Conservation (phyloP, 2,888 invertebrate species). For the Drosophila robusta region DNA sequence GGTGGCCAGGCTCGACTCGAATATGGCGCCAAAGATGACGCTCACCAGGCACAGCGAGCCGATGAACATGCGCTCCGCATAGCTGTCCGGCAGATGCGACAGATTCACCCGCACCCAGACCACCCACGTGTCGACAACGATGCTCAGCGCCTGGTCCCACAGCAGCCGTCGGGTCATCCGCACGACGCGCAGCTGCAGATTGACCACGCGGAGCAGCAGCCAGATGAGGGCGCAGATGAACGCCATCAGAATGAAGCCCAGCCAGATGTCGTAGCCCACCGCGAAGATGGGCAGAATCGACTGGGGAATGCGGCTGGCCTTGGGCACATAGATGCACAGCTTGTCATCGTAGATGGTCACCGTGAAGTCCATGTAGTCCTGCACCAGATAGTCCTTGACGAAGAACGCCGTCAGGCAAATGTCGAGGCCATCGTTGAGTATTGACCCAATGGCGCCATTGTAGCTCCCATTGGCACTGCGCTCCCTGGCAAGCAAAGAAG, state of each 20-base stretch:
- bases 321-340: constrained; percentile 85
- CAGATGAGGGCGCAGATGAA: constrained; percentile 78
- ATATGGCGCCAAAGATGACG: constrained; percentile 84
- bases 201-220: constrained; percentile 72
- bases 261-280: constrained; percentile 83
- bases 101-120: constrained; percentile 83
- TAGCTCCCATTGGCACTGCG: constrained; percentile 80
- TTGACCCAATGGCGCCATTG: constrained; percentile 84
- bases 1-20: constrained; percentile 85
- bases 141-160: constrained; percentile 70
- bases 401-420: constrained; percentile 85
- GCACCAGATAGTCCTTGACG: constrained; percentile 85
- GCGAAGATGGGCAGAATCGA: constrained; percentile 84
- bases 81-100: constrained; percentile 79
- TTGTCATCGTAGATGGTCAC: constrained; percentile 84
- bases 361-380: constrained; percentile 83
- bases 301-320: constrained; percentile 83
- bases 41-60: constrained; percentile 83
- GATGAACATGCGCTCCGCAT: constrained; percentile 83
- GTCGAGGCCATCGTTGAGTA: constrained; percentile 82
- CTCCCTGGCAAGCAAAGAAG: constrained; percentile 61
- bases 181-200: constrained; percentile 66
- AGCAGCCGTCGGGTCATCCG: constrained; percentile 22
- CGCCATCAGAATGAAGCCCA: constrained; percentile 79
- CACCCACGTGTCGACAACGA: constrained; percentile 82